Conservation (phyloP, 2,888 invertebrate species). For the Phalera bucephala region DNA sequence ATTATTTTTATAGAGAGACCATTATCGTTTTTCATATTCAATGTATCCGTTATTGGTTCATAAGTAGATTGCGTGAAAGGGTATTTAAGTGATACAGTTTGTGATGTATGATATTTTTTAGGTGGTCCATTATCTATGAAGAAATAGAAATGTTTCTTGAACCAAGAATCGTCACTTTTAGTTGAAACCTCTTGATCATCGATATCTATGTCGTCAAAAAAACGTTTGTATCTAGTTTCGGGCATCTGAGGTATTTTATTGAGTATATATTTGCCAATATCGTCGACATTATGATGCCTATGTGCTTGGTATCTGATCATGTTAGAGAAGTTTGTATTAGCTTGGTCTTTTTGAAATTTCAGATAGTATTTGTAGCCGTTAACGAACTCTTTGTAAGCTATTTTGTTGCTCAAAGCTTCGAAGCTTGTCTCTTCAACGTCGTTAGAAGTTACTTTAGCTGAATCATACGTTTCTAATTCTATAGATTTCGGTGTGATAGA, state of each 20-base stretch:
- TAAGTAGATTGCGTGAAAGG: too few relatives aligned
- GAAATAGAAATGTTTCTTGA: conserved; percentile 63
- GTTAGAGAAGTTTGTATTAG: conserved; percentile 57
- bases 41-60: too few relatives aligned
- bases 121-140: conserved; percentile 54
- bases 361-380: conserved; percentile 68
- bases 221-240: conserved; percentile 27
- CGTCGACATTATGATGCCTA: conserved; percentile 66
- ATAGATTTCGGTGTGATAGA: conserved; percentile 1
- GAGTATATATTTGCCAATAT: conserved; percentile 70
- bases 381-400: conserved; percentile 61
- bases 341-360: conserved; percentile 57
- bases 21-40: too few relatives aligned
- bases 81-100: conserved; percentile 54
- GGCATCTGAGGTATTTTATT: conserved; percentile 59
- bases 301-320: conserved; percentile 67
- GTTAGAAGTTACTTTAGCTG: background rate
- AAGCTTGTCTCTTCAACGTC: conserved; percentile 34
- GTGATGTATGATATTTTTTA: conserved; percentile 56
- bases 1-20: conserved; percentile 4
- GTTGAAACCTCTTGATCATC: conserved; percentile 63
- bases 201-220: conserved; percentile 51
- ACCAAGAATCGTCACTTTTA: conserved; percentile 65
- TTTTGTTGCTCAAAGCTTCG: conserved; percentile 50
- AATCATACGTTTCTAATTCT: conserved; percentile 2